Base-by-base conservation (phyloP, 2,113 vertebrate species). In the Aspidoscelis tigris region DNA sequence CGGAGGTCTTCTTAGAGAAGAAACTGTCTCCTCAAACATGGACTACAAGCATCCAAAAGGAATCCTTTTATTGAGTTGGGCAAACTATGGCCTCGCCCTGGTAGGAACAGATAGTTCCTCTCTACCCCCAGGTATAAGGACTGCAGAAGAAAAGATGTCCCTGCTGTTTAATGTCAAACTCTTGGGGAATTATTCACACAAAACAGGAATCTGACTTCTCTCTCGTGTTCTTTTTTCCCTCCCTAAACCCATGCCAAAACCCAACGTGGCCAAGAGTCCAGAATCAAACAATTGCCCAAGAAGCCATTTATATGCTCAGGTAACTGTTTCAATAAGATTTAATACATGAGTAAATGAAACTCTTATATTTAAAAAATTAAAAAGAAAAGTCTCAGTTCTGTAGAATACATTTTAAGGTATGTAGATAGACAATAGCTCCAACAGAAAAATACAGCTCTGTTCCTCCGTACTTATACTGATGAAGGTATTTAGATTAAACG, bases 281-380 rank as follows among this genome's bases (percentile, higher is more conserved):
- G 88, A 89, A 86, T 43, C 88, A 68, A 88, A 90, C 81, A 88
- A 93, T 86, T 47, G 91, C 87, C 89, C 85, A 90, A 90, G 65
- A 85, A 91, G 84, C 89, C 94, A 92, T 55, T 33, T 21, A 26
- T 92, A 91, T 89, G 95, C 94, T 92, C 88, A 93, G 90, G 95
- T 93, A 71, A 88, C 92, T 94, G 94, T 88, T 89, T 95, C 90
- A 89, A 88, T 95, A 93, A 94, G 91, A 89, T 95, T 93, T 89
- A 95, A 96, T 95, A 94, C 93, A 93, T 87, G 89, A 96, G 88
- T 95, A 96, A 93, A 95, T 95, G 91, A 96, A 94, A 94, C 2
- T 94, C 94, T 93, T 91, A 90, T 94, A 95, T 94, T 33, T 94
- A 93, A 95, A 96, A 96, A 96, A 94, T 95, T 94, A 94, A 94